phyloP scores from a whole-genome alignment of 2,888 invertebrate genomes.

The Octonoba sinensis region DNA sequence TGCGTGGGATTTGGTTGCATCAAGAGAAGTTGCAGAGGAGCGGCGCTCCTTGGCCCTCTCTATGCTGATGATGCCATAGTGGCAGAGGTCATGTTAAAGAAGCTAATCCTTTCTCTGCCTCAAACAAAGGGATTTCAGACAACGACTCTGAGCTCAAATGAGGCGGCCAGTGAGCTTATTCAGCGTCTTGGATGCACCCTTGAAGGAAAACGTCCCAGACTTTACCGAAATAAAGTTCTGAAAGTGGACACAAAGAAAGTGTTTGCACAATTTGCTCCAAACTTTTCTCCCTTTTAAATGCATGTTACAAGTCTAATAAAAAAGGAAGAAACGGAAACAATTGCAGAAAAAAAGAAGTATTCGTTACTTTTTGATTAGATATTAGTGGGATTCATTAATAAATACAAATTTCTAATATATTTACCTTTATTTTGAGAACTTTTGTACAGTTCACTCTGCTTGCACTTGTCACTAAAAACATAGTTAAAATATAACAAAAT shows the following conservation, averaged over 20 bases:
- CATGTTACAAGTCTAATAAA: neutral
- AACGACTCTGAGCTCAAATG: conserved; percentile 23
- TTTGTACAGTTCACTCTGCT: too few species aligned
- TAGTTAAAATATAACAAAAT: too few species aligned
- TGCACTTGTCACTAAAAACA: too few species aligned
- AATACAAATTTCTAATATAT: too few species aligned
- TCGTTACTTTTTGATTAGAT: too few species aligned
- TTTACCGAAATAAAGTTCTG: conserved; percentile 10
- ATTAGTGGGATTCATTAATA: too few species aligned
- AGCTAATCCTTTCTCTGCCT: conserved; percentile 2
- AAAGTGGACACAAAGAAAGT: conserved; percentile 16
- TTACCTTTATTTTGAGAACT: too few species aligned
- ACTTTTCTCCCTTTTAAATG: conserved; percentile 19
- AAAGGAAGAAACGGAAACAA: too few species aligned
- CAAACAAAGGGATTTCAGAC: conserved; percentile 5
- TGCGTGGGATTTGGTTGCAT: conserved; percentile 35
- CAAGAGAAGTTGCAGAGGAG: conserved; percentile 1
- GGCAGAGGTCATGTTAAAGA: conserved; percentile 30
- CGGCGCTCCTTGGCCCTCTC: conserved; percentile 32
- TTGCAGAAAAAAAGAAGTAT: too few species aligned
- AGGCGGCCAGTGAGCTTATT: neutral
- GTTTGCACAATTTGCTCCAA: conserved; percentile 14
- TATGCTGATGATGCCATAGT: conserved; percentile 50
- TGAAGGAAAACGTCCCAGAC: neutral
- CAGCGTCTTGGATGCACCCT: conserved; percentile 8